Base-by-base conservation (phyloP, 2,888 invertebrate species). In the Sipha maydis region DNA sequence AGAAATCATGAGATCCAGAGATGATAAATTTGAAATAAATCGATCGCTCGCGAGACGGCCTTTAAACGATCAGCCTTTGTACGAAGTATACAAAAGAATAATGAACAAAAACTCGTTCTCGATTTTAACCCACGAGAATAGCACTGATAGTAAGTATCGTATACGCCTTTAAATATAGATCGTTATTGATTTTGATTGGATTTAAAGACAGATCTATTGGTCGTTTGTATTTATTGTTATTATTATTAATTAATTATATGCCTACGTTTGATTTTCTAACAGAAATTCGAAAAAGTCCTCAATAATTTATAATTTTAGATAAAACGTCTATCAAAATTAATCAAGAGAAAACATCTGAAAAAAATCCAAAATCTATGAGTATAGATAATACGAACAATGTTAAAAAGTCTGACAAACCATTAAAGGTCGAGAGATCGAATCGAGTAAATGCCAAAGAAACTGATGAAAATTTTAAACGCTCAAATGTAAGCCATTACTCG, bases 71-170 rank as follows among this genome's bases (percentile, higher is more conserved):
- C 7, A 67, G 19, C 78, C 78, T 17, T 34, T 85, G 9, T 78
- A 79, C 21, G 56, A 79, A 54, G 78, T 85, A 14, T 85, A 71
- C 71, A 78, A 71, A 71, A 34, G 79, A 38, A 56, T 85, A 34
- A 85, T 56, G 56, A 71, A 85, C 34, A 71, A 31, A 34, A 71
- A 71, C 21, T 19, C 48, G 9, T 85, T 54, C 19, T 1, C 54
- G 19, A 38, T n/a, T 14, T 31, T 31, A n/a, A 25, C 25, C 3
- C 48, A 48, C 4, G 78, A 77, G 48, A 78, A 31, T 19, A 61
- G 14, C 5, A 5, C 25, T 56, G 14, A 25, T 17, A 34, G 79
- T 61, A 61, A 61, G 61, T 61, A 61, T 61, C 21, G 0, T 5
- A 5, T 41, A 41, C 8, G 11, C 11, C 7, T 41, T 1, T 41